Evolutionary conservation across 2,113 vertebrate species (phyloP), one percentile per base, ranked within the genome.

Genomic region (Misgurnus anguillicaudatus): DNA sequence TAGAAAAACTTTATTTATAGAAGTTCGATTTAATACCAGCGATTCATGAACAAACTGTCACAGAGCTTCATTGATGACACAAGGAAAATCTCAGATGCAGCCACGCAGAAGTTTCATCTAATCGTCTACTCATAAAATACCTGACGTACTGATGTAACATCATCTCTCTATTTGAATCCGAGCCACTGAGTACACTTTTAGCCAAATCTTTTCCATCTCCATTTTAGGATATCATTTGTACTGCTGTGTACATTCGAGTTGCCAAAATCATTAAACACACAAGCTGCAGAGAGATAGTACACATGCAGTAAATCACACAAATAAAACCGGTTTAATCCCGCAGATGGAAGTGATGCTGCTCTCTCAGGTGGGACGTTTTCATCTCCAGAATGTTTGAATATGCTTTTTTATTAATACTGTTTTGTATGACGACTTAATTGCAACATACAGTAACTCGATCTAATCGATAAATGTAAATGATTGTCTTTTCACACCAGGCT

Each of bases 391-490:
- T 51, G 14, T 51, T 10, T 10, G 9, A 5, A 36, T 4, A 64
- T 10, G 9, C 19, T 51, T 16, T 60, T 80, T 61, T 47, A 1
- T 42, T 0, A 68, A 63, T 14, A 11, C 58, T 31, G 67, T 61
- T 84, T 67, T 73, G 53, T 47, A 68, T 58, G 68, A 48, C 41
- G 47, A 53, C 78, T 41, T 8, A 31, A 65, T 58, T 24, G 55
- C 75, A 81, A 81, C 70, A 78, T 47, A 73, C 68, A 19, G n/a
- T 13, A 41, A 4, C 45, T 19, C 3, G 48, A 21, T 77, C 5
- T 64, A 64, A 53, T 76, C 83, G 68, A 81, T 81, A 81, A 65
- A 31, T 53, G 79, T 72, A 79, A 82, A 77, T 82, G 76, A 69
- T 74, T 16, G 17, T 60, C 53, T 9, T 65, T 45, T 19, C 9